Base-by-base conservation (phyloP, 2,888 invertebrate species). In the Copidosoma aretas region DNA sequence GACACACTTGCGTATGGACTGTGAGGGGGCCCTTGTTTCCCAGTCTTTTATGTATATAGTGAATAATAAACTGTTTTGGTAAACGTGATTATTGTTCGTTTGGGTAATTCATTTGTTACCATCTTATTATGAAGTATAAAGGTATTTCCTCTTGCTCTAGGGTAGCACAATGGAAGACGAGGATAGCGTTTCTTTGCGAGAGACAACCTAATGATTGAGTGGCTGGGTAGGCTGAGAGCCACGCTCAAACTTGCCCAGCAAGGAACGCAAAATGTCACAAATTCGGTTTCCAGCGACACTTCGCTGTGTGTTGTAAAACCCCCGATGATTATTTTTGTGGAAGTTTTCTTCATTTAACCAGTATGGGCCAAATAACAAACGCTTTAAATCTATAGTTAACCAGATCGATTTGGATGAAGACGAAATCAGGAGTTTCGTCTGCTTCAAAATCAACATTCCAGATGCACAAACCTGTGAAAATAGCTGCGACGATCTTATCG, bases 281-380 rank as follows among this genome's bases (percentile, higher is more conserved):
- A 57, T 78, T 76, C 57, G 70, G 70, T 8, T 68, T 67, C 53
- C 24, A 63, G 19, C 75, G 76, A 14, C 75, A 78, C 72, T 77
- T 73, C 46, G 62, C 61, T 22, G 21, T 46, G 17, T 60, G 61
- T 58, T 74, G 71, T 54, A 73, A 74, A 61, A 71, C 63, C 2
- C 21, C n/a, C n/a, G 15, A 39, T 32, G 32, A 32, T 32, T 5
- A 32, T 8, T 32, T 32, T 5, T 51, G 24, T 53, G 51, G 25
- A 39, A 58, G 25, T 52, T 21, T 24, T 60, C 14, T 22, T 5
- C 39, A 19, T n/a, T 10, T 14, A 39, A 32, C 21, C 1, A 0
- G 12, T 14, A 21, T 10, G 52, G 24, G 57, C 21, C 49, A 39
- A 10, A 39, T n/a, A 25, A 21, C 22, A 14, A 41, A 54, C 49